Evolutionary conservation across 2,888 invertebrate species (phyloP), one percentile per base, ranked within the genome.

Genomic region (Tetheella fluctuosa): DNA sequence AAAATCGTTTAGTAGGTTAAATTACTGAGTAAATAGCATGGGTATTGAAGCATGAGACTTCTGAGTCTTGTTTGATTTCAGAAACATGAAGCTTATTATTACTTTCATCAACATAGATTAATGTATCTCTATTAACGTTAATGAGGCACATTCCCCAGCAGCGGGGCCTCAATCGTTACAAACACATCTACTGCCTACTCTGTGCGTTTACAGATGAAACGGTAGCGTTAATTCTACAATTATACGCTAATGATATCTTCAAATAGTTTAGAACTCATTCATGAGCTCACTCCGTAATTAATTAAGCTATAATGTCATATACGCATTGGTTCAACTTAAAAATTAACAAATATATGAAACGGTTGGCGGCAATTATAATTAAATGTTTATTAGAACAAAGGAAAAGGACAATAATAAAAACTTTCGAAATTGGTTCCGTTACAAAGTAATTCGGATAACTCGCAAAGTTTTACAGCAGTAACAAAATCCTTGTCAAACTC

Each of bases 101-200:
- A 84, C 83, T 84, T 85, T 84, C 85, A 85, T 84, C 80, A 84
- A 80, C 80, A 82, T 80, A 83, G 88, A 89, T 87, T 86, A 87
- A 90, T 89, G 83, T 74, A 62, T 71, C 77, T 81, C 87, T 86
- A 85, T 89, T 87, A 88, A 75, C 77, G 81, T 76, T 88, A 88
- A 90, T 88, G 89, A 89, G 86, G 79, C 84, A 66, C 81, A 82
- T 86, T 87, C 85, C 80, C 81, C 80, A 81, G 76, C 73, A 64
- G 72, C 73, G 73, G 48, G 20, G 20, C 48, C 10, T 76, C 74
- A 77, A 74, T 76, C 73, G 64, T 61, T 69, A 65, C 61, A 76
- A 64, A 66, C 30, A 70, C 68, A 60, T 63, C 48, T n/a, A 57
- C 59, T 37, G 37, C 56, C 56, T 39, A 23, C 23, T 23, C 37